These are phyloP conservation scores for Epiblema foenella DNA, from an alignment of 2,888 invertebrate species.

Conservation along the genomic window DNA sequence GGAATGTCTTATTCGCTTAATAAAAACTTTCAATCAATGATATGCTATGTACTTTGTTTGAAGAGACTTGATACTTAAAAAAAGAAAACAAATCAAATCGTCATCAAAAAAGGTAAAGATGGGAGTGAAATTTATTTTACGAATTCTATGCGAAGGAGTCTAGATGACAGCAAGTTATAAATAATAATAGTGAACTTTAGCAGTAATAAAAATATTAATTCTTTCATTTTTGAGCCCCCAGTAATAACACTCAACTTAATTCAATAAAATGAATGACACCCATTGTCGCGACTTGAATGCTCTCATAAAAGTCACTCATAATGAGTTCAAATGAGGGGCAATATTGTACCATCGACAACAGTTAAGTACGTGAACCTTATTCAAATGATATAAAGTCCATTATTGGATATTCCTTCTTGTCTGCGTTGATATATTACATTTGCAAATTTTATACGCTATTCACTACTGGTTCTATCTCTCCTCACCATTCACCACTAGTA, in stretches of 20 bases:
- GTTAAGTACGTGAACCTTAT: not conserved
- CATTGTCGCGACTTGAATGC: conserved; percentile 46
- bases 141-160: too few relatives aligned
- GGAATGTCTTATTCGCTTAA: too few relatives aligned
- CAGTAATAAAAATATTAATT: conserved; percentile 14
- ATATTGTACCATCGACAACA: conserved; percentile 16
- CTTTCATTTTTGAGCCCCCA: conserved; percentile 37
- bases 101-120: too few relatives aligned
- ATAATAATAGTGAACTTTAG: too few relatives aligned
- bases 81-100: too few relatives aligned
- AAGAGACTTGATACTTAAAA: too few relatives aligned
- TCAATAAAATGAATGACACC: conserved; percentile 47
- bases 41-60: too few relatives aligned
- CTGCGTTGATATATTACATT: conserved; percentile 22
- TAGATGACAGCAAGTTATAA: too few relatives aligned
- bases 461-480: not conserved
- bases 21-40: too few relatives aligned
- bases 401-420: not conserved
- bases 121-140: too few relatives aligned
- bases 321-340: conserved; percentile 51
- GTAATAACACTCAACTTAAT: conserved; percentile 35
- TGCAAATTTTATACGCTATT: not conserved
- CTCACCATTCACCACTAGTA: not conserved
- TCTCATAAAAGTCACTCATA: conserved; percentile 53
- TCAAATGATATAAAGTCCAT: not conserved